phyloP scores from a whole-genome alignment of 2,888 invertebrate species.

The Cosmorhoe ocellata region DNA sequence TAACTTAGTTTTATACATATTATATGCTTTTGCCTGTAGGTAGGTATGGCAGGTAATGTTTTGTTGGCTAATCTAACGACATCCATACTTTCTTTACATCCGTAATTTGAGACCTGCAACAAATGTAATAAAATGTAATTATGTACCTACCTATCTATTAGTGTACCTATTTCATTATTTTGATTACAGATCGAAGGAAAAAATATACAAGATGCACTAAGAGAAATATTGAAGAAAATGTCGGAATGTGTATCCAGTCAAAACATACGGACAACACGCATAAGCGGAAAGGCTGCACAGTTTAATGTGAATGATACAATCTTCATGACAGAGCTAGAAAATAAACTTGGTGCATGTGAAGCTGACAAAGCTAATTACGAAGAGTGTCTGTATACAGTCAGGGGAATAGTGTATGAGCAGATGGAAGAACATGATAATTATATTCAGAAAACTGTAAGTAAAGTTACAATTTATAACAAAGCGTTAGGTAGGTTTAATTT shows the following conservation, averaged over 20 bases:
- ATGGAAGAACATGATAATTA: constrained; percentile 40
- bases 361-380: constrained; percentile 36
- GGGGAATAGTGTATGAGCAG: constrained; percentile 40
- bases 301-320: constrained; percentile 38
- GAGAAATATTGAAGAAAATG: constrained; percentile 38
- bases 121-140: too few species aligned
- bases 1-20: too few species aligned
- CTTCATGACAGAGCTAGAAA: constrained; percentile 41
- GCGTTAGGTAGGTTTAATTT: too few species aligned
- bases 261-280: constrained; percentile 30
- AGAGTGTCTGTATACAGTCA: constrained; percentile 43
- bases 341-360: constrained; percentile 41
- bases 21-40: too few species aligned
- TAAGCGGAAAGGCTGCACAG: constrained; percentile 26
- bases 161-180: neutral
- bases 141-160: constrained; percentile 43
- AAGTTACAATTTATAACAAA: too few species aligned
- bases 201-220: constrained; percentile 40
- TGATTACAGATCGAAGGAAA: constrained; percentile 42
- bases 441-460: constrained; percentile 46
- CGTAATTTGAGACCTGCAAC: too few species aligned
- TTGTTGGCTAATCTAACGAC: too few species aligned
- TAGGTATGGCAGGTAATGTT: too few species aligned
- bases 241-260: constrained; percentile 43
- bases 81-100: too few species aligned